Conservation (phyloP, 2,888 invertebrate genomes). For the Aplocera efformata region DNA sequence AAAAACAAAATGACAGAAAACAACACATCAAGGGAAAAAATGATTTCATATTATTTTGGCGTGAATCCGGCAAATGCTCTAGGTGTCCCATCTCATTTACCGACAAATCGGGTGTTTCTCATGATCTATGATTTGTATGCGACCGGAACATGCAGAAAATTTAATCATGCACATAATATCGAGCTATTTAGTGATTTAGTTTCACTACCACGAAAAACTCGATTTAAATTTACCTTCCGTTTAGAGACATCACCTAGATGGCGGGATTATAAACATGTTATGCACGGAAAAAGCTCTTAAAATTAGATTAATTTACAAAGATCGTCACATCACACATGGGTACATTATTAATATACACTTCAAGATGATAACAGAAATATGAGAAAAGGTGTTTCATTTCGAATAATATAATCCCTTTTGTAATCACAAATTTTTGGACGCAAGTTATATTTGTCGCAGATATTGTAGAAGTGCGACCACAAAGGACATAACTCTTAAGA, state of each 20-base stretch:
- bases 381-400: too few relatives aligned
- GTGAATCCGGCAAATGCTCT: constrained; percentile 40
- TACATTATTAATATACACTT: not conserved
- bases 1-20: constrained; percentile 40
- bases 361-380: too few relatives aligned
- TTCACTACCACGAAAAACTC: constrained; percentile 44
- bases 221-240: constrained; percentile 48
- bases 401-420: constrained; percentile 6
- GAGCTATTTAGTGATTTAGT: constrained; percentile 33
- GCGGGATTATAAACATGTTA: constrained; percentile 42
- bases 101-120: constrained; percentile 41
- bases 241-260: constrained; percentile 46
- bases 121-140: constrained; percentile 38
- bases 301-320: constrained; percentile 26
- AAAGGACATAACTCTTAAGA: constrained; percentile 41
- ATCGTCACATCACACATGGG: constrained; percentile 34
- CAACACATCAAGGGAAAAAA: constrained; percentile 43
- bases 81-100: constrained; percentile 34
- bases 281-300: constrained; percentile 25
- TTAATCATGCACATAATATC: constrained; percentile 50
- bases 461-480: constrained; percentile 30
- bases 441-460: constrained; percentile 22
- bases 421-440: constrained; percentile 14
- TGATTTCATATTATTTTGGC: constrained; percentile 34
- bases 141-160: constrained; percentile 52